phyloP scores from a whole-genome alignment of 2,113 vertebrate species.

The Macrotis lagotis region DNA sequence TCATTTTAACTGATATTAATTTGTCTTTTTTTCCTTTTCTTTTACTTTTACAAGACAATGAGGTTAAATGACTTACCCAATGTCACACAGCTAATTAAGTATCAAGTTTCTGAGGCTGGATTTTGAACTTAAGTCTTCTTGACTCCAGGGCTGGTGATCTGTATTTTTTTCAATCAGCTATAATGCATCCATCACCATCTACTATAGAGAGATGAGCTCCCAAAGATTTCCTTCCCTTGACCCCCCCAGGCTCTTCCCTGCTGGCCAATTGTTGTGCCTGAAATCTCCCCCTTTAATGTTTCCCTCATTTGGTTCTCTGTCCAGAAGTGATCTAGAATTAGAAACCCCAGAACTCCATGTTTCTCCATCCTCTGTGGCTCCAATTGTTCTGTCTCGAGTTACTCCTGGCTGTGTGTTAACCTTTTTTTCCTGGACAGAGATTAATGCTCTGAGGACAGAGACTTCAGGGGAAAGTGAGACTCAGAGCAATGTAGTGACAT shows the following conservation, averaged over 20 bases:
- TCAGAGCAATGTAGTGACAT: not conserved
- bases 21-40: too few relatives aligned
- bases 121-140: too few relatives aligned
- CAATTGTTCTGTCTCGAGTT: not conserved
- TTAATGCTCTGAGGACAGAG: too few relatives aligned
- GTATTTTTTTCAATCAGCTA: not conserved
- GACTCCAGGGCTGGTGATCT: too few relatives aligned
- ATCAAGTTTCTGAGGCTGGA: too few relatives aligned
- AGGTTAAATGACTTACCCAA: too few relatives aligned
- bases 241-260: not conserved
- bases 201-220: not conserved
- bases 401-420: not conserved
- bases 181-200: too few relatives aligned
- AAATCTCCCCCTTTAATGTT: too few relatives aligned
- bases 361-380: not conserved
- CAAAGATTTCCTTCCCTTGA: too few relatives aligned
- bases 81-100: too few relatives aligned
- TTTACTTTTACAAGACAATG: too few relatives aligned
- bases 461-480: not conserved
- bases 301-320: not conserved
- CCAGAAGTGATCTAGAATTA: not conserved
- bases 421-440: not conserved
- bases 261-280: not conserved
- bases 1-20: not conserved
- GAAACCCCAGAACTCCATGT: not conserved